These are phyloP conservation scores for Spinibarbus caldwelli DNA, from an alignment of 2,797 vertebrate species.

Conservation along the genomic window DNA sequence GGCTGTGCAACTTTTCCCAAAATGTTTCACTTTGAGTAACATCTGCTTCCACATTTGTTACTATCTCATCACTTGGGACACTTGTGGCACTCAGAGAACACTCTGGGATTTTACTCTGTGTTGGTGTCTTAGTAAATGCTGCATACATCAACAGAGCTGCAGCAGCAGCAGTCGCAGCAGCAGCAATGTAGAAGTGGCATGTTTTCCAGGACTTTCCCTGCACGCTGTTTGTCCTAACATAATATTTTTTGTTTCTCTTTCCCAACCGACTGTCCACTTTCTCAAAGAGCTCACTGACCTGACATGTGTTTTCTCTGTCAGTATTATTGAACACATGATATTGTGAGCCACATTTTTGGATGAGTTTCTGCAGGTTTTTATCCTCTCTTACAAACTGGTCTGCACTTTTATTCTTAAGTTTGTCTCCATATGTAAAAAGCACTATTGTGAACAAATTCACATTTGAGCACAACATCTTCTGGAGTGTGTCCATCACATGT, in stretches of 20 bases:
- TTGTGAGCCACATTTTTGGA: background rate
- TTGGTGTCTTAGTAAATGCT: background rate
- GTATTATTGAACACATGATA: constrained; percentile 21
- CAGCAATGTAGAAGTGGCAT: background rate
- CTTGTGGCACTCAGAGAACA: too few relatives aligned
- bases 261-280: background rate
- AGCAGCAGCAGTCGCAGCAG: background rate
- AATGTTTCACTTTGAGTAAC: background rate
- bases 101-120: background rate
- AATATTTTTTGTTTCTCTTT: constrained; percentile 5
- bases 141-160: background rate
- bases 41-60: background rate
- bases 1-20: background rate
- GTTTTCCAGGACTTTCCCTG: background rate
- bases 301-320: constrained; percentile 7
- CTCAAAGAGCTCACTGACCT: constrained; percentile 21
- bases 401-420: constrained; percentile 16
- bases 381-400: constrained; percentile 28
- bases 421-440: constrained; percentile 38
- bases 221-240: background rate
- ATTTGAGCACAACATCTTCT: constrained; percentile 30
- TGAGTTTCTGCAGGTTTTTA: constrained; percentile 6
- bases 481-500: constrained; percentile 30
- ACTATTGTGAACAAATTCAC: constrained; percentile 27
- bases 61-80: too few relatives aligned